A percentile compares a stretch with the other conserved stretches of the same genome.
Evolutionary conservation across 2,113 vertebrate genomes (phyloP).

Genomic region (Ctenodactylus gundi): DNA sequence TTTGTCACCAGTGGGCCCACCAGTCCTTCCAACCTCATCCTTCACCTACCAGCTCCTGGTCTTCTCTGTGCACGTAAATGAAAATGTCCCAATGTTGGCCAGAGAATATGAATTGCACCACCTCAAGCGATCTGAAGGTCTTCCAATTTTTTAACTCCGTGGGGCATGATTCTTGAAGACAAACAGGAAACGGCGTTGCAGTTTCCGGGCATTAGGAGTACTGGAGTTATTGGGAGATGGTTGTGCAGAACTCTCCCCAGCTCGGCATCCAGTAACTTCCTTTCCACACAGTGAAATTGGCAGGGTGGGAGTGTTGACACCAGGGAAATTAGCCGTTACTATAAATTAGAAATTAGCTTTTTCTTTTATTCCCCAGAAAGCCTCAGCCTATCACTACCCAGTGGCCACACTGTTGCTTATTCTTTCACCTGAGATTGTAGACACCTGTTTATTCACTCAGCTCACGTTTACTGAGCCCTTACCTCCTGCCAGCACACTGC

Average conservation of each 20-base stretch:
- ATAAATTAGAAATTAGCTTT: neutral
- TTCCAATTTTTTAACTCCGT: neutral
- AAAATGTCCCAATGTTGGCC: neutral
- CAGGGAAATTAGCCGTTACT: neutral
- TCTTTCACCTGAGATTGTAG: neutral
- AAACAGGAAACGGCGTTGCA: neutral
- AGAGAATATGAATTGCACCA: neutral
- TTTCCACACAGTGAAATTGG: accelerated
- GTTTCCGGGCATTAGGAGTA: neutral
- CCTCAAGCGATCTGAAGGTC: neutral
- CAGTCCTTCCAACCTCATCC: neutral
- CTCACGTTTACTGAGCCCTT: neutral
- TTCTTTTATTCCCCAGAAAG: neutral
- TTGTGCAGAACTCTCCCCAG: neutral
- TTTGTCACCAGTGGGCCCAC: accelerated
- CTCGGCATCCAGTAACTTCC: neutral
- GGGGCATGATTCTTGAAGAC: neutral
- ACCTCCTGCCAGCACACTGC: neutral
- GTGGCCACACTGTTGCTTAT: neutral
- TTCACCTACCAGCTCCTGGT: neutral
- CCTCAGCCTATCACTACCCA: neutral
- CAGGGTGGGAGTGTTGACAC: neutral
- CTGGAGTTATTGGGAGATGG: neutral
- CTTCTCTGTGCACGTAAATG: neutral
- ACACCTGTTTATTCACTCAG: neutral